Evolutionary conservation across 2,797 vertebrate genomes (phyloP), one percentile per base, ranked within the genome.

Genomic region (Agapornis canus): DNA sequence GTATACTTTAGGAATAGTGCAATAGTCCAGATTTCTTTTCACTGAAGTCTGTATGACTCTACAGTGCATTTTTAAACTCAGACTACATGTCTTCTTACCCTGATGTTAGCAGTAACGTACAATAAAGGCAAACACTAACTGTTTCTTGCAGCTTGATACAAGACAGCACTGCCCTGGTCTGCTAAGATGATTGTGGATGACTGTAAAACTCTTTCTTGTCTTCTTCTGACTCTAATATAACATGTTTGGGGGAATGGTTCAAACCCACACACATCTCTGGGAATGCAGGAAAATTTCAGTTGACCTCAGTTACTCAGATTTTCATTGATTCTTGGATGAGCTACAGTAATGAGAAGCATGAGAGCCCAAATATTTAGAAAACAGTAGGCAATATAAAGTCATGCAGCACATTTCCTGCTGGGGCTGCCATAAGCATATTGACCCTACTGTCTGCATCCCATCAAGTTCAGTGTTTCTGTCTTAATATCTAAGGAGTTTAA

Each of bases 301-400:
- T 91, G 60, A 81, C 23, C 8, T 48, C n/a, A n/a, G 22, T 87
- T 85, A 65, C 35, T 86, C 29, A 42, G 45, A 23, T 49, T 72
- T 82, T 86, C 77, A 32, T 66, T 93, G 73, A 84, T 84, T 94
- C 43, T 92, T 90, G 49, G 54, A 78, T 93, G 42, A 76, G 37
- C 20, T 92, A 43, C 31, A 43, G 42, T 82, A 90, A 78, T 12
- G 42, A 93, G 65, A 94, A 92, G 9, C 51, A 51, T 21, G 42
- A 80, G 79, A 82, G 45, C 52, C 61, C 82, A 94, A 94, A 83
- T 93, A 83, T 86, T 89, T 88, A 89, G 77, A 71, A 89, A 92
- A 93, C 61, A 81, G 42, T 51, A 72, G 31, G 49, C 54, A 82
- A 23, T 52, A 73, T 35, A 71, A 91, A 88, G 51, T 64, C 39